A percentile compares a stretch with the other conserved stretches of the same genome.
Evolutionary conservation across 64 coral and sea anemone genomes (phyloP).

Genomic region (Hydrozoanthus tunicans): DNA sequence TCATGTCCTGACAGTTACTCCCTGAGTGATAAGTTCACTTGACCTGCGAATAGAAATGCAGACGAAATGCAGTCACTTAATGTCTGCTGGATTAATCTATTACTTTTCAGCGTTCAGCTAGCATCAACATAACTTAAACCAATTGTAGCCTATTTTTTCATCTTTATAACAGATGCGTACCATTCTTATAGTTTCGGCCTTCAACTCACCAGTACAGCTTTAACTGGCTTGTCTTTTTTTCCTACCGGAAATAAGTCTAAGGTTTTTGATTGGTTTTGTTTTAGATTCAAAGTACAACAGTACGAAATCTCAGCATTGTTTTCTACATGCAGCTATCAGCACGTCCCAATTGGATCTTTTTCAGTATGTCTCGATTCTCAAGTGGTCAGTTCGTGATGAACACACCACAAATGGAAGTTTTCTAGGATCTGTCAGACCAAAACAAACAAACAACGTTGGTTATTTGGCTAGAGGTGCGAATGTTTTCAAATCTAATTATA

Average conservation of each 20-base stretch:
- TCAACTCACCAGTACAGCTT: neutral
- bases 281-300: neutral
- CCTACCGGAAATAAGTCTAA: neutral
- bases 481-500: conserved; percentile 30
- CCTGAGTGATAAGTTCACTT: conserved; percentile 14
- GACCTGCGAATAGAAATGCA: conserved; percentile 30
- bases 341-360: neutral
- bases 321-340: conserved; percentile 26
- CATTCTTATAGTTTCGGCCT: too few species aligned
- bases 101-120: neutral
- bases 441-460: conserved; percentile 7
- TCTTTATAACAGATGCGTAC: too few species aligned
- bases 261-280: neutral
- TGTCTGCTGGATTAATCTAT: neutral
- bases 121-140: neutral
- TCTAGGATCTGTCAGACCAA: conserved; percentile 34
- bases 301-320: neutral
- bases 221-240: neutral
- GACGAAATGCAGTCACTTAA: neutral
- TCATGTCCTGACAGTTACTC: conserved; percentile 29
- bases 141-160: neutral
- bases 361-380: neutral
- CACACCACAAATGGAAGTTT: conserved; percentile 17
- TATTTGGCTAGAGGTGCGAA: neutral
- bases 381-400: neutral